These are phyloP conservation scores for Anguilla obscura DNA, from an alignment of 2,797 vertebrate genomes.

Conservation along the genomic window DNA sequence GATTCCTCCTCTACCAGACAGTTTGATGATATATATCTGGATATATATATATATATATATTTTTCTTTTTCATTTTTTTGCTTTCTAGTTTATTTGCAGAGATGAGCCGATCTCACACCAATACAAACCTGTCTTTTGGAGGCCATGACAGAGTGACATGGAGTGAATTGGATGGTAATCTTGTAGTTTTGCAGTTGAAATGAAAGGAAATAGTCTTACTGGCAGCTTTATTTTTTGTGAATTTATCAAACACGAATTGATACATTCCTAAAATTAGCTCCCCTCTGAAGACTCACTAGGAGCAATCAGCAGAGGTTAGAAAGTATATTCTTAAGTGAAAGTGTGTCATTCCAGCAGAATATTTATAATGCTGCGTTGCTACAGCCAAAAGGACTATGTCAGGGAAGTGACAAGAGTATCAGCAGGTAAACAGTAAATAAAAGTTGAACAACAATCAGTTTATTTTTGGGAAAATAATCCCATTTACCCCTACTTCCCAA, in stretches of 20 bases:
- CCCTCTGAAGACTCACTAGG: constrained; percentile 35
- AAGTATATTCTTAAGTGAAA: constrained; percentile 50
- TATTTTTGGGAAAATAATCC: constrained; percentile 25
- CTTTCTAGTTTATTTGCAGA: constrained; percentile 6
- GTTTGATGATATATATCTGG: constrained; percentile 21
- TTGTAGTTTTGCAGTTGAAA: constrained; percentile 31
- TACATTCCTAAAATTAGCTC: constrained; percentile 52
- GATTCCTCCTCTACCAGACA: constrained; percentile 7
- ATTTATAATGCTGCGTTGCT: constrained; percentile 19
- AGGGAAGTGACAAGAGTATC: constrained; percentile 20
- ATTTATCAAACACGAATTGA: constrained; percentile 63
- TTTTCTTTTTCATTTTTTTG: constrained; percentile 17
- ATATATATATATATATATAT: constrained; percentile 23
- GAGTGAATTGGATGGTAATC: constrained; percentile 18
- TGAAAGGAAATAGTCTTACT: constrained; percentile 48
- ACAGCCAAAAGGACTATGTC: constrained; percentile 11
- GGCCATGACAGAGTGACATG: constrained; percentile 22
- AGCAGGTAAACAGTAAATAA: not conserved
- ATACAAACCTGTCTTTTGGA: constrained; percentile 17
- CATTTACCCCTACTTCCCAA: constrained; percentile 23
- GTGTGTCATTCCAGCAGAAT: constrained; percentile 40
- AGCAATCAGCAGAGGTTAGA: constrained; percentile 29
- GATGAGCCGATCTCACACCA: constrained; percentile 26
- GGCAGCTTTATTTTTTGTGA: constrained; percentile 60
- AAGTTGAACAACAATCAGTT: constrained; percentile 2